Percentiles rank a stretch among this genome's conserved stretches.
These are phyloP conservation scores for Heloderma charlesbogerti DNA, from an alignment of 2,113 vertebrate species.

Conservation along the genomic window DNA sequence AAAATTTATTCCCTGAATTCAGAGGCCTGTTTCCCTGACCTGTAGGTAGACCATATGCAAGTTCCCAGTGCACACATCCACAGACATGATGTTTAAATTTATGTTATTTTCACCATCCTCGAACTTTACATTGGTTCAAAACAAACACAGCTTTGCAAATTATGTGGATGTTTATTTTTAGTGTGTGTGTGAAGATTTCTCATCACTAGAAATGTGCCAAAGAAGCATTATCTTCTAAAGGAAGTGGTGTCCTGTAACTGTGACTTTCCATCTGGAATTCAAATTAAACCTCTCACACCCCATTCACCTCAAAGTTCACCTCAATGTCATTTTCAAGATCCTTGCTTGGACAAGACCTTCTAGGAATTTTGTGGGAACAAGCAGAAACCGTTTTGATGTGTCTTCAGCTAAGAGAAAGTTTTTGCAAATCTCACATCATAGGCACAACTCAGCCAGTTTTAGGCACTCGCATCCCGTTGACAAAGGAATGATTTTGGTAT, in stretches of 20 bases:
- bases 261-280: not conserved
- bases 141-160: not conserved
- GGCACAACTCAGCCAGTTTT: not conserved
- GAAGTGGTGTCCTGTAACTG: not conserved
- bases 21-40: slow-evolving; percentile 61
- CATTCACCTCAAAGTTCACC: not conserved
- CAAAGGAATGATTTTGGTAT: not conserved
- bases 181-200: not conserved
- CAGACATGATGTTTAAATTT: slow-evolving; percentile 51
- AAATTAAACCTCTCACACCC: not conserved
- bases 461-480: not conserved
- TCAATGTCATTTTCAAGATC: not conserved
- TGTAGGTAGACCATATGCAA: slow-evolving; percentile 67
- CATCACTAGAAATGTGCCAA: not conserved
- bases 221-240: not conserved
- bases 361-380: too few relatives aligned
- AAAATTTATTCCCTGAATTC: slow-evolving; percentile 61
- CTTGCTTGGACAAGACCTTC: not conserved
- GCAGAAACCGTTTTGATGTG: not conserved
- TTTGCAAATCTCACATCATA: not conserved
- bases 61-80: slow-evolving; percentile 51
- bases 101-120: slow-evolving; percentile 47
- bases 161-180: accelerated
- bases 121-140: slow-evolving; percentile 37
- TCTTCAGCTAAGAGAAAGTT: not conserved